These are phyloP conservation scores for Saccopteryx leptura DNA, from an alignment of 2,113 vertebrate genomes.

Conservation along the genomic window DNA sequence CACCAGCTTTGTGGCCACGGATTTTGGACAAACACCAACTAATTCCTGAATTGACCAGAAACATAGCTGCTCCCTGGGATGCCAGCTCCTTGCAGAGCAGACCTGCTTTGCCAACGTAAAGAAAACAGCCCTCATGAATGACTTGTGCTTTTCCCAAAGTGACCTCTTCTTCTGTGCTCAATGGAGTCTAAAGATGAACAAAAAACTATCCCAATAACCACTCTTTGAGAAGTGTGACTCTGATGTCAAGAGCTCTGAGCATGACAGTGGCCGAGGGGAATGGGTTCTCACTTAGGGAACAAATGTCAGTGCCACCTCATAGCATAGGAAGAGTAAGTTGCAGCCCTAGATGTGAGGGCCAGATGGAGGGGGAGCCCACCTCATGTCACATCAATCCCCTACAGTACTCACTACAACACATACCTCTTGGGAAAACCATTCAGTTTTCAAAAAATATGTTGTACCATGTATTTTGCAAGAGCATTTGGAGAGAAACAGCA, in stretches of 20 bases:
- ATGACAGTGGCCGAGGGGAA: neutral
- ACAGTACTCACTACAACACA: neutral
- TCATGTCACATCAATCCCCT: neutral
- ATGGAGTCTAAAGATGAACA: neutral
- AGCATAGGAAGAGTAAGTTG: neutral
- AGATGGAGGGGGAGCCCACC: neutral
- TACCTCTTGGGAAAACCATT: neutral
- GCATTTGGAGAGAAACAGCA: neutral
- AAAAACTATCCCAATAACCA: neutral
- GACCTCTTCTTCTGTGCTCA: conserved; percentile 53
- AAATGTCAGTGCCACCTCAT: neutral
- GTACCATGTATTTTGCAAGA: neutral
- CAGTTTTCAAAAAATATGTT: neutral
- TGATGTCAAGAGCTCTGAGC: neutral
- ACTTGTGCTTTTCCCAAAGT: conserved; percentile 58
- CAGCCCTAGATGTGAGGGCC: neutral
- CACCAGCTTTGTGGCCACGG: conserved; percentile 55
- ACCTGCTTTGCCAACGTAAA: conserved; percentile 72
- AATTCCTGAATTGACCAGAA: conserved; percentile 73
- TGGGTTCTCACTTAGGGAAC: neutral
- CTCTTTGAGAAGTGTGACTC: conserved; percentile 63
- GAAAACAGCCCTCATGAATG: neutral
- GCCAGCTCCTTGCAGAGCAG: conserved; percentile 54
- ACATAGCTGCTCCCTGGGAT: conserved; percentile 85
- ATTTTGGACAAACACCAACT: conserved; percentile 75